Base-by-base conservation (phyloP, 2,113 vertebrate genomes). In the Ochotona princeps region DNA sequence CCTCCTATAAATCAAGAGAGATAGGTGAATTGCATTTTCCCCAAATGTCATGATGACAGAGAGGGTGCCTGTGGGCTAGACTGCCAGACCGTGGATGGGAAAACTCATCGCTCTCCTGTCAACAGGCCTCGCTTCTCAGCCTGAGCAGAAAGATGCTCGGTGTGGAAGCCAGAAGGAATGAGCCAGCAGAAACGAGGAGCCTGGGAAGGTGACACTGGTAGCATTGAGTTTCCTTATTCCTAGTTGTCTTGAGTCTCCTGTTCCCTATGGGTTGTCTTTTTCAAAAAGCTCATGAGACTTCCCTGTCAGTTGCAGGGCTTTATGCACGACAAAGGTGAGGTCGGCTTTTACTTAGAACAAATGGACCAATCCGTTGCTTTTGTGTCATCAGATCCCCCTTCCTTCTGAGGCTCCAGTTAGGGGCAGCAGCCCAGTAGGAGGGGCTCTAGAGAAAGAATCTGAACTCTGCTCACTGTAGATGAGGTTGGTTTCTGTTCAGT, bases 231-330 rank as follows among this genome's bases (percentile, higher is more conserved):
- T 83, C 51, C 54, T 66, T 67, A 51, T 32, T 81, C 21, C 73
- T 65, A 10, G 9, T 11, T 78, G 35, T 66, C 61, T 79, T 79
- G 88, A 57, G 81, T 70, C 51, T 94, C 75, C 47, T 2, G 32
- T 70, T 86, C 91, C 92, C 76, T 78, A 17, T 32, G 90, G 47
- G 75, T 20, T 67, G 30, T 83, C 49, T 80, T 69, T 44, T 90
- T 89, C 75, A 67, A 28, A 79, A 54, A 79, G 60, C 23, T 84
- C 74, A 81, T 0, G 15, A 72, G 83, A 30, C 20, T 65, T 61
- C 32, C 86, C 38, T 80, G 6, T 73, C 35, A 65, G 49, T 32
- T 83, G 76, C 25, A 83, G 25, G 72, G 26, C 25, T 28, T 0
- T 10, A 14, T 5, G 38, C 12, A 9, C 30, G 72, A 70, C 54